Evolutionary conservation across 2,113 vertebrate species (phyloP).

Genomic region (Oreamnos americanus): DNA sequence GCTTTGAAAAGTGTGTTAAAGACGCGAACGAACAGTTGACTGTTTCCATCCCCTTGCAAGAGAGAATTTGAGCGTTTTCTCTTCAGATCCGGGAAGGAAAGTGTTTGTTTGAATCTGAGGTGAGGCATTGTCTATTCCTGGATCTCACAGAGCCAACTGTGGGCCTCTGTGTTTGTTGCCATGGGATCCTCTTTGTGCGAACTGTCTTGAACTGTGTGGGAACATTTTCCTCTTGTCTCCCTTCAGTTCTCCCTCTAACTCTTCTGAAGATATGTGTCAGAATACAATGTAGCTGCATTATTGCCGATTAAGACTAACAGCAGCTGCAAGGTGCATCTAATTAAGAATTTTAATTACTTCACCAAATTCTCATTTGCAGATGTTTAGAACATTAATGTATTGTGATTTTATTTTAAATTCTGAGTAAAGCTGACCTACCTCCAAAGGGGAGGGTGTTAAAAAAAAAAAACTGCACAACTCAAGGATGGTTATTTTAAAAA

Average conservation of each 20-base stretch:
- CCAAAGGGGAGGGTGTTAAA: not conserved
- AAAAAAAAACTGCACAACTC: not conserved
- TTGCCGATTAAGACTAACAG: slow-evolving; percentile 82
- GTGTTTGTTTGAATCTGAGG: slow-evolving; percentile 80
- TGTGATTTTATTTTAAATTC: slow-evolving; percentile 62
- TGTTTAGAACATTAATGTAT: slow-evolving; percentile 75
- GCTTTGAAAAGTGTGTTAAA: slow-evolving; percentile 28
- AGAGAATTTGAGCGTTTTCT: slow-evolving; percentile 10
- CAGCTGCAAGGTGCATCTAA: slow-evolving; percentile 85
- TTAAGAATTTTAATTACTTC: slow-evolving; percentile 84
- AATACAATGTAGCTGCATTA: slow-evolving; percentile 81
- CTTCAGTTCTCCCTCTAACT: slow-evolving; percentile 77
- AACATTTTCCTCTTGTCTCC: slow-evolving; percentile 83
- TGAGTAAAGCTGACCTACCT: slow-evolving; percentile 50
- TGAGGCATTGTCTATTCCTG: slow-evolving; percentile 86
- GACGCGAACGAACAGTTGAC: not conserved
- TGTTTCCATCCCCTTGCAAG: slow-evolving; percentile 15
- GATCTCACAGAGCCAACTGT: slow-evolving; percentile 84
- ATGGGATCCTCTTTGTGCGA: slow-evolving; percentile 89
- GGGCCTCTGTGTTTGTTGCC: slow-evolving; percentile 87
- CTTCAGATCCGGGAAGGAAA: slow-evolving; percentile 69
- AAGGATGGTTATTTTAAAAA: not conserved
- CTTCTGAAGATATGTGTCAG: slow-evolving; percentile 78
- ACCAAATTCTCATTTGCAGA: slow-evolving; percentile 79
- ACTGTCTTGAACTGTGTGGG: slow-evolving; percentile 89